phyloP scores from a whole-genome alignment of 2,113 vertebrate genomes.

The Girardinichthys multiradiatus region DNA sequence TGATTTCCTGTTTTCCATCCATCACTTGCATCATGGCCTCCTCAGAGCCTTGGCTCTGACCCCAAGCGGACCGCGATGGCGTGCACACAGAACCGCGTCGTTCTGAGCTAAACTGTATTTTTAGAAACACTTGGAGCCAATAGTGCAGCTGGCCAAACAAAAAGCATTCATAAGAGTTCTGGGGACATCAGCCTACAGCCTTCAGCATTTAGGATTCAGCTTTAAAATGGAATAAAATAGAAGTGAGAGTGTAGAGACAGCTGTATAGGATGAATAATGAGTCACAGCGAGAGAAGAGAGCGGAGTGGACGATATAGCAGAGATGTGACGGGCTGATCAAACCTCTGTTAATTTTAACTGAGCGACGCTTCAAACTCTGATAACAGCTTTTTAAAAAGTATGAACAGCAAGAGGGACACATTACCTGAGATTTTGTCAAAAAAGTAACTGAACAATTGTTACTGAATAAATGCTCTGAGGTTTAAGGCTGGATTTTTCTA shows the following conservation, averaged over 20 bases:
- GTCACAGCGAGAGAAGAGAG: constrained; percentile 48
- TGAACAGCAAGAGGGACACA: no score
- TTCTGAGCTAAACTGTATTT: constrained; percentile 39
- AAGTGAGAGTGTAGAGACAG: constrained; percentile 64
- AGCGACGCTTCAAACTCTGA: constrained; percentile 15
- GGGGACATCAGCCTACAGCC: constrained; percentile 61
- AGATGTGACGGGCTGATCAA: constrained; percentile 40
- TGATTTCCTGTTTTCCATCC: neutral
- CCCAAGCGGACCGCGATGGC: constrained; percentile 19
- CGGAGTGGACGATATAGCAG: constrained; percentile 20
- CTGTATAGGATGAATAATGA: constrained; percentile 40
- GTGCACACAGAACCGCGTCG: constrained; percentile 14
- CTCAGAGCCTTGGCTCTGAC: constrained; percentile 14
- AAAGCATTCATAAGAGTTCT: constrained; percentile 49
- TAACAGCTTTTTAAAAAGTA: no score
- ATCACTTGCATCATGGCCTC: constrained; percentile 3
- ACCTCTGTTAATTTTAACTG: constrained; percentile 24
- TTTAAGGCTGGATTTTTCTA: no score
- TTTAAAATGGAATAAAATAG: constrained; percentile 67
- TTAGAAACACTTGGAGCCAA: constrained; percentile 33
- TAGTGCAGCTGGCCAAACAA: constrained; percentile 28
- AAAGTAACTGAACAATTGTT: no score
- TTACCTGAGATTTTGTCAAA: no score
- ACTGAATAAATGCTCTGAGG: no score
- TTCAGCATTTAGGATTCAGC: constrained; percentile 65